Evolutionary conservation across 2,797 vertebrate genomes (phyloP), one percentile per base, ranked within the genome.

Genomic region (Linurgus olivaceus): DNA sequence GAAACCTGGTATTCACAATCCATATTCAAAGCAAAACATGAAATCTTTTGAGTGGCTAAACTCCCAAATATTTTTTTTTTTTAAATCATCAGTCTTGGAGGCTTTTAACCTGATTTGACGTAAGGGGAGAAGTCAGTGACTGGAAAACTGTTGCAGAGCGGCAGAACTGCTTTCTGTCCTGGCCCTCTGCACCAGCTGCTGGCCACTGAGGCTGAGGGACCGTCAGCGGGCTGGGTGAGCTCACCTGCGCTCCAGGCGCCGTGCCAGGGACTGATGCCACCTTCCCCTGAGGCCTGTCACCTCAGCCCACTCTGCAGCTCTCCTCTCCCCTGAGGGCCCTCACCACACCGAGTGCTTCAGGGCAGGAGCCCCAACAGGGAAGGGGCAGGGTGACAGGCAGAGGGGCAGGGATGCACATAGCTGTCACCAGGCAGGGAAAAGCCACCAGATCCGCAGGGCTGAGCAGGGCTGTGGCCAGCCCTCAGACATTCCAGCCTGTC

Each of bases 121-220:
- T 29, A 50, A 61, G n/a, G 35, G 37, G 57, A 42, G 42, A 55
- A 62, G 20, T 51, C 77, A 73, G 25, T 82, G 44, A n/a, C 20
- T 52, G 24, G 33, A 57, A 51, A 82, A 58, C 5, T 20, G 9
- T 40, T 42, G 11, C 47, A 75, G 58, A 38, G 70, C 38, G 77
- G 57, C 59, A 92, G 52, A 68, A n/a, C 17, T 6, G 0, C 45
- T 26, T 57, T 71, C 29, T 54, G 4, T 26, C 25, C 26, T 2
- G 7, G 47, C n/a, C 50, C 18, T 8, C 2, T 1, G 0, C 0
- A 0, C 40, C 38, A 62, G 28, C 51, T 38, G 80, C 45, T 73
- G 94, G 29, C 12, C 57, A 29, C 19, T 19, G 54, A 55, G 62
- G 40, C n/a, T 11, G 21, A 7, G 15, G 33, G 35, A 66, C n/a